Base-by-base conservation (phyloP, 2,113 vertebrate genomes). In the Alaudala cheleensis region DNA sequence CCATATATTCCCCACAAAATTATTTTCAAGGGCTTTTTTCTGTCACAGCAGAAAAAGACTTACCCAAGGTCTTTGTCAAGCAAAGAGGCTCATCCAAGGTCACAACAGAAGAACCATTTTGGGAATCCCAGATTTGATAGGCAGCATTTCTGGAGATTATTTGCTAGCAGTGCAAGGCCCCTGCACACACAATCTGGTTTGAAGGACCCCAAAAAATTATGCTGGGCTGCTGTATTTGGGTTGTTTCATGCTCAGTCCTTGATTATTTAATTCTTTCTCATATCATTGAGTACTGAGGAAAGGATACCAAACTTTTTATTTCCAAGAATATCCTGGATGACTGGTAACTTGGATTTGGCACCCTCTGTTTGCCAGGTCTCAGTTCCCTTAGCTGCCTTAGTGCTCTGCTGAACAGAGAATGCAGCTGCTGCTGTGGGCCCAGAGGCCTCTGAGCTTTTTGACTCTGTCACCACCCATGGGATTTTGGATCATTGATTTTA, bases 401-500 rank as follows among this genome's bases (percentile, higher is more conserved):
- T 49, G 19, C 72, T 81, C 53, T 71, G 37, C 57, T 87, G 77
- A 47, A 20, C 81, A 60, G 69, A 72, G 65, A 60, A 31, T 50
- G 56, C 61, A 50, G 61, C 8, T 10, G 9, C 67, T 83, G 24
- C 73, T 89, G 47, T 20, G 39, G 56, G 22, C 8, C 2, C 31
- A 31, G 65, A 64, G 65, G 10, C 31, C 21, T 51, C 80, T 71
- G 56, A 76, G 57, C 23, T 90, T 88, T 70, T 61, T 73, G 58
- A 49, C 51, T 85, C 14, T 64, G 19, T 82, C 86, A 29, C 51
- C 2, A 2, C 80, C 82, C 51, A 10, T 61, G 81, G 70, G 73
- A 93, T 34, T n/a, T 77, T 37, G 72, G 66, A 31, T 86, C 76
- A 86, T 57, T 92, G 86, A 85, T 94, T 97, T 95, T 88, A 88